phyloP scores from a whole-genome alignment of 2,113 vertebrate genomes.

The Haemorhous mexicanus region DNA sequence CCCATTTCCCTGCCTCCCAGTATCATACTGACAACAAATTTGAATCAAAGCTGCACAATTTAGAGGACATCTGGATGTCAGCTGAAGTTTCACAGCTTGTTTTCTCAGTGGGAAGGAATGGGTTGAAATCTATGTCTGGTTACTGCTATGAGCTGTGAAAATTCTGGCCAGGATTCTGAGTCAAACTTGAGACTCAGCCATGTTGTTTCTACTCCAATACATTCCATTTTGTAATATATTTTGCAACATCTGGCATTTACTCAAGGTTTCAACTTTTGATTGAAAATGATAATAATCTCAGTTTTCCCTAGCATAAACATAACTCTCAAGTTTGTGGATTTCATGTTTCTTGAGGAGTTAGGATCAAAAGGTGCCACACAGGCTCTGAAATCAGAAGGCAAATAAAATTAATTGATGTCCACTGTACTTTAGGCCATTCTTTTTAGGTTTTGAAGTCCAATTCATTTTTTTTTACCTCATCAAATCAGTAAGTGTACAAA shows the following conservation, averaged over 20 bases:
- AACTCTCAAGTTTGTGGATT: not conserved
- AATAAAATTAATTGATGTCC: not conserved
- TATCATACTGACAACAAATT: not conserved
- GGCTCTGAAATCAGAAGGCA: not conserved
- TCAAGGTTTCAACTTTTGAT: not conserved
- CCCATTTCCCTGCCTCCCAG: not conserved
- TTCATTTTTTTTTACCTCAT: not conserved
- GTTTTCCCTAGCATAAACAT: not conserved
- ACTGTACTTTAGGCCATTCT: not conserved
- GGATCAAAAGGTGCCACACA: not conserved
- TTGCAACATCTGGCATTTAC: not conserved
- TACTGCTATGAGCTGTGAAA: not conserved
- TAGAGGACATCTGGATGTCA: not conserved
- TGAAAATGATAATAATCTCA: not conserved
- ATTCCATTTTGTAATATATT: not conserved
- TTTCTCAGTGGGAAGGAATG: not conserved
- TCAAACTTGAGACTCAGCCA: not conserved
- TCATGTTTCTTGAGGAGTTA: not conserved
- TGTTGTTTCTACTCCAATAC: not conserved
- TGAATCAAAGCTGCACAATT: not conserved
- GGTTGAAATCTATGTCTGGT: not conserved
- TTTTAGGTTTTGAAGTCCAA: not conserved
- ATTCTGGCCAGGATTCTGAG: not conserved
- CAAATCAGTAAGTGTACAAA: not conserved
- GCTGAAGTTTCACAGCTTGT: not conserved